phyloP scores from a whole-genome alignment of 2,113 vertebrate species.

The Paramormyrops kingsleyae region DNA sequence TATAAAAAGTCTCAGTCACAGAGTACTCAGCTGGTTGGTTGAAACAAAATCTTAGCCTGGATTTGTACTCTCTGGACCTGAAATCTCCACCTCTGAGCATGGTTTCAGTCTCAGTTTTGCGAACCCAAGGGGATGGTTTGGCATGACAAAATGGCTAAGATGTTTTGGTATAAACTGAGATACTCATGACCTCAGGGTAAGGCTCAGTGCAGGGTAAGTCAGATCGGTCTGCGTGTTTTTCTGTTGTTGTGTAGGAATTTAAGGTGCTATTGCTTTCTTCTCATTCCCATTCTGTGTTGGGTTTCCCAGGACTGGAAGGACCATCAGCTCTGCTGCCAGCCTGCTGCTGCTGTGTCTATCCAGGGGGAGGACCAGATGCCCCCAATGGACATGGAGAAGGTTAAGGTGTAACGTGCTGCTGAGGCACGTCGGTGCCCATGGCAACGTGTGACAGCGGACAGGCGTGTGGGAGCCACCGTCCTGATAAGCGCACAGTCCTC shows the following conservation, averaged over 20 bases:
- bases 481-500: background rate
- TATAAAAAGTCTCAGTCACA: too few relatives aligned
- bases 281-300: background rate
- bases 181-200: background rate
- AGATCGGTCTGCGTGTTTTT: background rate
- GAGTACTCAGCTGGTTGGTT: too few relatives aligned
- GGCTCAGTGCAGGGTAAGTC: background rate
- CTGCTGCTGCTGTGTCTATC: slow-evolving; percentile 55
- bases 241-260: background rate
- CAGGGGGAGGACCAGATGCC: slow-evolving; percentile 75
- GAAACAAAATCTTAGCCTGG: too few relatives aligned
- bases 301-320: slow-evolving; percentile 90
- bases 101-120: background rate
- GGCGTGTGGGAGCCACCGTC: background rate
- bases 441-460: background rate
- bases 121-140: background rate
- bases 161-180: background rate
- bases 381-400: slow-evolving; percentile 74
- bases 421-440: too few relatives aligned
- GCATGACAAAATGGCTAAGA: background rate
- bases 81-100: background rate
- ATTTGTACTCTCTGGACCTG: too few relatives aligned
- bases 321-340: slow-evolving; percentile 84
- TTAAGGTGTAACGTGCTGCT: slow-evolving; percentile 52
- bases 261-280: too few relatives aligned